Percentiles rank a stretch among this genome's conserved stretches.
These are phyloP conservation scores for Erythrolamprus reginae DNA, from an alignment of 2,113 vertebrate species.

Conservation along the genomic window DNA sequence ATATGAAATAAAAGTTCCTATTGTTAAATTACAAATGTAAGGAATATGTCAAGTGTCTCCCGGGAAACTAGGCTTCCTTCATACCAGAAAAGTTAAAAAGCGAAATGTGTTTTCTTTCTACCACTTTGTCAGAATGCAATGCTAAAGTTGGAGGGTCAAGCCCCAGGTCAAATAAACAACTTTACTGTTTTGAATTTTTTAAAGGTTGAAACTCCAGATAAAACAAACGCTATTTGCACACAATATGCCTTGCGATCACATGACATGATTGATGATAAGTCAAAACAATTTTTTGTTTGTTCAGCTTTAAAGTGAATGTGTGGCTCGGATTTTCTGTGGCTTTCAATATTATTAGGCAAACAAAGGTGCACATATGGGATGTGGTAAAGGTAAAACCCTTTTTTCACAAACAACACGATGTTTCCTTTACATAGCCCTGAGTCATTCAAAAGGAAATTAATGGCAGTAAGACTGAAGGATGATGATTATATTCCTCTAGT, in stretches of 20 bases:
- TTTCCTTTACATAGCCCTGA: slow-evolving; percentile 58
- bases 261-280: slow-evolving; percentile 78
- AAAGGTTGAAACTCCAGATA: slow-evolving; percentile 72
- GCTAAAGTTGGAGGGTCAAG: slow-evolving; percentile 67
- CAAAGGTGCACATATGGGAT: slow-evolving; percentile 68
- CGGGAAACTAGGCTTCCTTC: slow-evolving; percentile 58
- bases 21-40: slow-evolving; percentile 56
- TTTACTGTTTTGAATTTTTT: slow-evolving; percentile 78
- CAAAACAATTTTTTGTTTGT: slow-evolving; percentile 75
- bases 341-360: slow-evolving; percentile 74
- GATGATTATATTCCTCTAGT: slow-evolving; percentile 6
- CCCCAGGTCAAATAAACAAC: slow-evolving; percentile 74
- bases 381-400: slow-evolving; percentile 58
- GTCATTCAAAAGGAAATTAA: slow-evolving; percentile 44
- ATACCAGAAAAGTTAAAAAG: slow-evolving; percentile 60
- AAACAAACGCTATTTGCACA: slow-evolving; percentile 73
- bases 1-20: slow-evolving; percentile 49
- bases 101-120: slow-evolving; percentile 71
- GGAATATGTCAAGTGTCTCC: slow-evolving; percentile 58
- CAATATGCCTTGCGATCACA: slow-evolving; percentile 70
- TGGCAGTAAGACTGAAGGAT: neutral
- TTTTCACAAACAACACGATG: slow-evolving; percentile 49
- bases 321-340: slow-evolving; percentile 62
- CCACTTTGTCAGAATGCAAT: slow-evolving; percentile 66
- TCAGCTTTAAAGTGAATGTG: slow-evolving; percentile 74